These are phyloP conservation scores for Orthonevra nobilis DNA, from an alignment of 2,888 invertebrate genomes.

Conservation along the genomic window DNA sequence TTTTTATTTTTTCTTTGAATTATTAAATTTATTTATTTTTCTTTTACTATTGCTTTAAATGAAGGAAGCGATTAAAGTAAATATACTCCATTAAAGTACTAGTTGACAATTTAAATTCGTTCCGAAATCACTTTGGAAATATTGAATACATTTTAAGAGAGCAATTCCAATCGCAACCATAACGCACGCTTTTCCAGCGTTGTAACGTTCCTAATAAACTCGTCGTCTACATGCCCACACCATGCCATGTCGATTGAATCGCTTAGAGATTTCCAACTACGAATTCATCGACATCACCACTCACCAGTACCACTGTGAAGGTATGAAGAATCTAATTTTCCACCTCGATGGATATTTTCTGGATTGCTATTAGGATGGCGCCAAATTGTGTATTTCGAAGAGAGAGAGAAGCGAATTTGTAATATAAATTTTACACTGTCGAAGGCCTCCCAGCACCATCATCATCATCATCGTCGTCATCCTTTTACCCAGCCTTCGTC, in stretches of 20 bases:
- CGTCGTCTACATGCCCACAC: neutral
- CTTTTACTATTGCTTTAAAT: no score
- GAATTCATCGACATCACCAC: neutral
- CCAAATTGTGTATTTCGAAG: slow-evolving; percentile 15
- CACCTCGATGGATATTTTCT: slow-evolving; percentile 18
- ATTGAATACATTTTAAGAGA: no score
- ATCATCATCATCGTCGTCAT: slow-evolving; percentile 4
- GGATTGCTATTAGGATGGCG: slow-evolving; percentile 17
- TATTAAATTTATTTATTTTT: no score
- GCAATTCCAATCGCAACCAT: neutral
- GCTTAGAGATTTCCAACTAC: slow-evolving; percentile 1
- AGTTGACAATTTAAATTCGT: no score
- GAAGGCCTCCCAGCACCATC: slow-evolving; percentile 12
- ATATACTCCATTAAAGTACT: no score
- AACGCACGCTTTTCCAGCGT: neutral
- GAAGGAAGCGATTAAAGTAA: no score
- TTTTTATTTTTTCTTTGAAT: no score
- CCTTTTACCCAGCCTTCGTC: neutral
- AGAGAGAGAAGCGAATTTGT: slow-evolving; percentile 23
- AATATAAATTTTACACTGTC: slow-evolving; percentile 17
- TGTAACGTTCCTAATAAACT: slow-evolving; percentile 1
- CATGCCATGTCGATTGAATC: slow-evolving; percentile 24
- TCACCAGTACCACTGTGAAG: neutral
- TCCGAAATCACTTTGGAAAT: no score
- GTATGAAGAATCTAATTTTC: slow-evolving; percentile 56